A percentile compares a stretch with the other conserved stretches of the same genome.
Conservation (phyloP, 2,888 invertebrate species). For the Synanthedon andrenaeformis region DNA sequence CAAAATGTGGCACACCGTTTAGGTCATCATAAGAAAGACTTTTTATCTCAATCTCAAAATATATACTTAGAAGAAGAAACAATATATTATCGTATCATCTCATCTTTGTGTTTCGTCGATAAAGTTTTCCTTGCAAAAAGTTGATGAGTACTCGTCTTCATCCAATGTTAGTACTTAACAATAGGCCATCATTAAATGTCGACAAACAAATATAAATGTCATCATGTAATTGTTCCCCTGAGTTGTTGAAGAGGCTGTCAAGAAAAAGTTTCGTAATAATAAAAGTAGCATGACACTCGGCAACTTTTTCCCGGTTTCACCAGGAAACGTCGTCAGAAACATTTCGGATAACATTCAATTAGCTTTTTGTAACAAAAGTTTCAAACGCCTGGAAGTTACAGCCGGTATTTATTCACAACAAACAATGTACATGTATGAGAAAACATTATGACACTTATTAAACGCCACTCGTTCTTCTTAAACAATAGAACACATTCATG, state of each 20-base stretch:
- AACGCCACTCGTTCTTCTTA: no score
- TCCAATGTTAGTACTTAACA: conserved; percentile 3
- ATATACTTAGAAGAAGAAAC: no score
- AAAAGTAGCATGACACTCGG: conserved; percentile 32
- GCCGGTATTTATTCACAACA: conserved; percentile 5
- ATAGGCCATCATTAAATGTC: conserved; percentile 1
- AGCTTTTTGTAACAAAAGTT: conserved; percentile 29
- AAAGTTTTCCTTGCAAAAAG: background rate
- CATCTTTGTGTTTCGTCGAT: background rate
- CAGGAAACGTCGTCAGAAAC: conserved; percentile 21
- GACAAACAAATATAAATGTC: conserved; percentile 27
- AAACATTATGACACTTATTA: no score
- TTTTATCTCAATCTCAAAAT: no score
- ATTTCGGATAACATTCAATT: conserved; percentile 47
- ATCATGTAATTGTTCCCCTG: conserved; percentile 25
- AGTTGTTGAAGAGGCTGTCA: conserved; percentile 23
- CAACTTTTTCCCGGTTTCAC: conserved; percentile 28
- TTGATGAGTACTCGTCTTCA: background rate
- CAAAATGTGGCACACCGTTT: no score
- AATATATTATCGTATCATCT: no score
- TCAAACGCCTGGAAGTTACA: conserved; percentile 12
- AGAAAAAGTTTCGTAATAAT: conserved; percentile 44
- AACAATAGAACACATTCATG: no score
- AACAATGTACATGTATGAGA: background rate
- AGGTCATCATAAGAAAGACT: no score